Conservation (phyloP, 2,888 invertebrate species). For the Eulithis testata region DNA sequence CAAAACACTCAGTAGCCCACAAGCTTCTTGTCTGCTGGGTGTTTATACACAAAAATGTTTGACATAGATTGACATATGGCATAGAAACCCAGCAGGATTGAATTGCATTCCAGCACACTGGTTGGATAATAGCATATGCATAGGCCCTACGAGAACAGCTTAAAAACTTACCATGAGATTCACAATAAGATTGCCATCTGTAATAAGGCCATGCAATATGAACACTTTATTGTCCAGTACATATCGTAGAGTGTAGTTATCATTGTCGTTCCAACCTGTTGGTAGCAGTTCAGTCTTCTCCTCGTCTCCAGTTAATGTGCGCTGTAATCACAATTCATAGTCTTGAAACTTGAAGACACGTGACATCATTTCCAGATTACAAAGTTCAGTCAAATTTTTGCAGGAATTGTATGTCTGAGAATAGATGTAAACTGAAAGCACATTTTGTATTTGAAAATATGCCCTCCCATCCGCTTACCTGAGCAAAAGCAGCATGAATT, state of each 20-base stretch:
- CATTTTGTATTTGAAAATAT: background rate
- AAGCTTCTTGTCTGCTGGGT: no score
- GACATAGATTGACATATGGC: no score
- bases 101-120: no score
- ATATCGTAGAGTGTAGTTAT: conserved; percentile 90
- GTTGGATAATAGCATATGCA: no score
- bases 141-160: background rate
- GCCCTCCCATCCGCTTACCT: no score
- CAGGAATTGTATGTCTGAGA: no score
- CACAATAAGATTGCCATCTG: conserved; percentile 86
- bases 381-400: no score
- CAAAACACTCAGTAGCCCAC: no score
- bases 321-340: conserved; percentile 68
- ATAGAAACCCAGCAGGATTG: no score
- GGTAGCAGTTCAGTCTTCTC: conserved; percentile 88
- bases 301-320: conserved; percentile 85
- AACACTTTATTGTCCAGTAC: conserved; percentile 87
- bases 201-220: conserved; percentile 86
- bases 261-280: conserved; percentile 88
- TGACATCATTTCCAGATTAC: no score
- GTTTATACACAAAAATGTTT: no score
- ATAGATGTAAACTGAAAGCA: background rate
- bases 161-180: conserved; percentile 85
- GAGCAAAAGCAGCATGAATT: background rate
- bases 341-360: no score